Percentiles rank a stretch among this genome's conserved stretches.
Conservation (phyloP, 2,797 vertebrate genomes). For the Jordanella pulchra region DNA sequence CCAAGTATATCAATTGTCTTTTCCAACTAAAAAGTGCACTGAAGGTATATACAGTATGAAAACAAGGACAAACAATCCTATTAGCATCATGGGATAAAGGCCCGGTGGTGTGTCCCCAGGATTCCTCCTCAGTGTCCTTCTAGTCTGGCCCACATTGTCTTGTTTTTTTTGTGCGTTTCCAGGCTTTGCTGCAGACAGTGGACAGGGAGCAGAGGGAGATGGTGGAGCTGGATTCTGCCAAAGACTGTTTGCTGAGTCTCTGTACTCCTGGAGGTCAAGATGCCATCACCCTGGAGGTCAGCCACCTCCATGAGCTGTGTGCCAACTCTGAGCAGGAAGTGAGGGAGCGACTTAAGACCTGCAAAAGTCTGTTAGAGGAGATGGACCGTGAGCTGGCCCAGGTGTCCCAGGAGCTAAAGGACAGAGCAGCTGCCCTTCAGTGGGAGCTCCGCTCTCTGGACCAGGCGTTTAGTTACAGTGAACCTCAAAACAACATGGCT, state of each 20-base stretch:
- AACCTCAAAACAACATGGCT: conserved; percentile 60
- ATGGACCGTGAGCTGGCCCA: conserved; percentile 53
- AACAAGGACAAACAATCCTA: neutral
- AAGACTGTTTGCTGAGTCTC: conserved; percentile 72
- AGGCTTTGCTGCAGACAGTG: conserved; percentile 82
- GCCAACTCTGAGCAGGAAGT: conserved; percentile 65
- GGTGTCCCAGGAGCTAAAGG: conserved; percentile 53
- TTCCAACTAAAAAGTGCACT: too few species aligned
- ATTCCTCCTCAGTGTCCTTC: too few species aligned
- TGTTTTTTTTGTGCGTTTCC: neutral
- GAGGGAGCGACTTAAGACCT: conserved; percentile 50
- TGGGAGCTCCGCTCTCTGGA: conserved; percentile 77
- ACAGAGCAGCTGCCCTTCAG: conserved; percentile 66
- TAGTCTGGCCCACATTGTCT: too few species aligned
- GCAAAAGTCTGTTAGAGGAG: conserved; percentile 58
- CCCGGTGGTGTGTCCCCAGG: too few species aligned
- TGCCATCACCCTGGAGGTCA: conserved; percentile 69
- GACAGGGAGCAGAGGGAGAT: conserved; percentile 77
- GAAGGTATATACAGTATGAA: too few species aligned
- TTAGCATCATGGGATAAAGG: too few species aligned
- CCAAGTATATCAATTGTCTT: too few species aligned
- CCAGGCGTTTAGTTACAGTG: conserved; percentile 68
- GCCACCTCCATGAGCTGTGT: conserved; percentile 74
- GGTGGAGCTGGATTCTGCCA: conserved; percentile 73
- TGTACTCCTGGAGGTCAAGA: conserved; percentile 75